Evolutionary conservation across 92 coral and sea anemone genomes (phyloP).

Genomic region (Blastomussa wellsi): DNA sequence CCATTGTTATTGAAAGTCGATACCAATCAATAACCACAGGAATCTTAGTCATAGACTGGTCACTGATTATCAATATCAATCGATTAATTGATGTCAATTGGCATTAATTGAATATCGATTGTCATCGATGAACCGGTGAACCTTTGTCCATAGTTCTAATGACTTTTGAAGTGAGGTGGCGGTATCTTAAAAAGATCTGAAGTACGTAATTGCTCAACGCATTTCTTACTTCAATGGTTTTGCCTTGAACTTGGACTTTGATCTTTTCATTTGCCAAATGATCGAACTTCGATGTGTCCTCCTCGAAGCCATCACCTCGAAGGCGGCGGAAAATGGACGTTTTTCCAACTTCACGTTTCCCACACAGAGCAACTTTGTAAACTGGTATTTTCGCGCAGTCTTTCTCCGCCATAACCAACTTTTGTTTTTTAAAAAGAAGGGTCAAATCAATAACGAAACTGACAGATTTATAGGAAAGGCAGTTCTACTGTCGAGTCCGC

Average conservation of each 20-base stretch:
- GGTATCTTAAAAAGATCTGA: background rate
- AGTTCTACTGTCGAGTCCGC: background rate
- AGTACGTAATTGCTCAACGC: background rate
- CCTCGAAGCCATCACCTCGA: conserved; percentile 37
- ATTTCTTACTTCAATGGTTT: conserved; percentile 18
- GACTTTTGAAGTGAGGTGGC: background rate
- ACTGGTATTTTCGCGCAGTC: background rate
- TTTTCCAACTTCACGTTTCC: conserved; percentile 62
- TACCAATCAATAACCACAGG: too few species aligned
- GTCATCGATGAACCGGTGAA: too few species aligned
- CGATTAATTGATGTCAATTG: too few species aligned
- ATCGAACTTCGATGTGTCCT: conserved; percentile 20
- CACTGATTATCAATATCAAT: too few species aligned
- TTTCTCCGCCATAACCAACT: conserved; percentile 1
- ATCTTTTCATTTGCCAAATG: conserved; percentile 28
- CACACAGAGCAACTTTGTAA: conserved; percentile 65
- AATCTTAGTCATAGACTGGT: too few species aligned
- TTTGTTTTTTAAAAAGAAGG: too few species aligned
- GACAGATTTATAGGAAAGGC: background rate
- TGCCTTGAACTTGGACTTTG: conserved; percentile 18
- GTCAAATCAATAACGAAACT: background rate
- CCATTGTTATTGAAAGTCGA: too few species aligned
- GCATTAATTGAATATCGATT: too few species aligned
- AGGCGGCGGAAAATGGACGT: conserved; percentile 71
- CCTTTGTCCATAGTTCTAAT: too few species aligned